These are phyloP conservation scores for Strigops habroptila DNA, from an alignment of 2,113 vertebrate species.

Conservation along the genomic window DNA sequence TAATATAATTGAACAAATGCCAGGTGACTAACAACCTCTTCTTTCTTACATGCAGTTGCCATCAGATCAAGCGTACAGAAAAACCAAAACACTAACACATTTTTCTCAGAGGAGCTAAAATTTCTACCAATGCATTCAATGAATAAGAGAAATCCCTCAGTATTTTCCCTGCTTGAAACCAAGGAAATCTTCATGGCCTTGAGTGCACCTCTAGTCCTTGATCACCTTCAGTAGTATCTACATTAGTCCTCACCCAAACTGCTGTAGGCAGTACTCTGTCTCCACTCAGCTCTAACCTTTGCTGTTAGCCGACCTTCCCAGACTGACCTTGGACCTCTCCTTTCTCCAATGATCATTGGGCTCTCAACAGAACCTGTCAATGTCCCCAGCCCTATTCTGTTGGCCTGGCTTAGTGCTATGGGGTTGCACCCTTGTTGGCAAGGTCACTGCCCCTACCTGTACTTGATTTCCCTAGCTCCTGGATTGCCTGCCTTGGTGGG, in stretches of 20 bases:
- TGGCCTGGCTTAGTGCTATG: not conserved
- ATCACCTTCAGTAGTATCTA: not conserved
- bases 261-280: not conserved
- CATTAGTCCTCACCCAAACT: not conserved
- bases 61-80: not conserved
- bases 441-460: rapidly evolving
- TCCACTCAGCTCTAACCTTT: not conserved
- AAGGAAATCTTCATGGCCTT: not conserved
- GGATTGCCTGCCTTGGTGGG: not conserved
- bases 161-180: not conserved
- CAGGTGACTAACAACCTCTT: not conserved
- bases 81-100: not conserved
- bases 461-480: rapidly evolving
- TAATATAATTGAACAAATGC: not conserved
- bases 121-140: not conserved
- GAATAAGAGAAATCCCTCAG: not conserved
- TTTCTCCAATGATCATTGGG: not conserved
- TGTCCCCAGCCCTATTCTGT: not conserved
- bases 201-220: not conserved
- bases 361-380: not conserved
- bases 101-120: not conserved
- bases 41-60: not conserved
- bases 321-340: not conserved
- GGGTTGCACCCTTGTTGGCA: too few relatives aligned
- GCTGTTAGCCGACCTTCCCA: not conserved